A percentile compares a stretch with the other conserved stretches of the same genome.
Evolutionary conservation across 1,140 invertebrate genomes (phyloP).

Genomic region (Brachionus paranguensis): DNA sequence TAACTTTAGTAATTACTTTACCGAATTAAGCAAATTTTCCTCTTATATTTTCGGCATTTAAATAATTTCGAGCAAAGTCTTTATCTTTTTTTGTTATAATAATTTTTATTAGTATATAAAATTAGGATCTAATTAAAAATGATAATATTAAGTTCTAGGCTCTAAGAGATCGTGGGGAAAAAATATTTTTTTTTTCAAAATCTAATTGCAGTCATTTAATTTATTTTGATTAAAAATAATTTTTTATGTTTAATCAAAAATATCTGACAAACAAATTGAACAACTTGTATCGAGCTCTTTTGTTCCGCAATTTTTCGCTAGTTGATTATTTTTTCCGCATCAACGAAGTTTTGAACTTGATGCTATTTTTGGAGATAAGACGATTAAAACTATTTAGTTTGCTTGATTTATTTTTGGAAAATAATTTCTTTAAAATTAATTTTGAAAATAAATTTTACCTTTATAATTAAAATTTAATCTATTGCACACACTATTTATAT

Average conservation of each 20-base stretch:
- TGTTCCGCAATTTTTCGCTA: background rate
- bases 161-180: background rate
- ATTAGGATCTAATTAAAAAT: background rate
- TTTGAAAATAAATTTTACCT: too few species aligned
- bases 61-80: background rate
- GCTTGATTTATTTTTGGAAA: background rate
- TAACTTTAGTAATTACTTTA: background rate
- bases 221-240: background rate
- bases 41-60: background rate
- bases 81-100: background rate
- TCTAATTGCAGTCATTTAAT: constrained; percentile 18
- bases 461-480: background rate
- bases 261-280: background rate
- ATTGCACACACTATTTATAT: background rate
- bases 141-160: constrained; percentile 3
- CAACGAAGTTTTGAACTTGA: background rate
- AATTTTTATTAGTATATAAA: background rate
- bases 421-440: too few species aligned
- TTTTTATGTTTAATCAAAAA: background rate
- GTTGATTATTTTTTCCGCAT: background rate
- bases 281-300: background rate
- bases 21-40: background rate
- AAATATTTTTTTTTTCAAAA: background rate
- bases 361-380: background rate
- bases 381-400: background rate